phyloP scores from a whole-genome alignment of 2,113 vertebrate genomes.

The Globicephala melas region DNA sequence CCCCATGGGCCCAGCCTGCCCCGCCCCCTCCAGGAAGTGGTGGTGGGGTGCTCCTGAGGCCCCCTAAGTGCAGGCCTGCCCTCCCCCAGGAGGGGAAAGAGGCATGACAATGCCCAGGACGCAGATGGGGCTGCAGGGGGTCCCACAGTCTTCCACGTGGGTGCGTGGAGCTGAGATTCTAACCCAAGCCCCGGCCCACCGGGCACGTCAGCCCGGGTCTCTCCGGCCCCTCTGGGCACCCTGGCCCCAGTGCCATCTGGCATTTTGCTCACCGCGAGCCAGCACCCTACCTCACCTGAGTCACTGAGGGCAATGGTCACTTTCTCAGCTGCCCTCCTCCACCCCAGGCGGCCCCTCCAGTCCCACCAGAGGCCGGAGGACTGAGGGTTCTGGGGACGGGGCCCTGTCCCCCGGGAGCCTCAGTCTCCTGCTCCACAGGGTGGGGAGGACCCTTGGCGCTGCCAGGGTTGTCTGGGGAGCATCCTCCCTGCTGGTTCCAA shows the following conservation, averaged over 20 bases:
- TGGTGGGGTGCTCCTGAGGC: not conserved
- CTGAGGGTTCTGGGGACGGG: not conserved
- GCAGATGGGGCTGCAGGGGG: fast-evolving
- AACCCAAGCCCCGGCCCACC: not conserved
- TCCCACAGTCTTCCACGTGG: not conserved
- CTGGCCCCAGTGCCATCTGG: not conserved
- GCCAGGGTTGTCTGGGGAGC: not conserved
- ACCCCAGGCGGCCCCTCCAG: not conserved
- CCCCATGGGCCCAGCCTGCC: not conserved
- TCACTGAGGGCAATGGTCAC: fast-evolving
- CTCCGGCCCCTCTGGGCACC: fast-evolving
- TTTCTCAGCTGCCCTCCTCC: not conserved
- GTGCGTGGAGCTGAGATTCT: not conserved
- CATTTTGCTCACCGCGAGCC: fast-evolving
- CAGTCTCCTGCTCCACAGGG: not conserved
- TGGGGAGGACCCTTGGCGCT: not conserved
- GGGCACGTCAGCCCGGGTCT: not conserved
- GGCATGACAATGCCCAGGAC: fast-evolving
- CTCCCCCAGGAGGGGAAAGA: no score
- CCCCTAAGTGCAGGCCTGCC: no score
- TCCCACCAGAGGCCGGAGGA: not conserved
- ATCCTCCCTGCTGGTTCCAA: not conserved
- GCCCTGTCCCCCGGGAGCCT: not conserved
- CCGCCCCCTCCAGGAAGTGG: no score
- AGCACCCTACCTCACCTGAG: fast-evolving